Evolutionary conservation across 2,888 invertebrate genomes (phyloP).

Genomic region (Chrysopilus asiliformis): DNA sequence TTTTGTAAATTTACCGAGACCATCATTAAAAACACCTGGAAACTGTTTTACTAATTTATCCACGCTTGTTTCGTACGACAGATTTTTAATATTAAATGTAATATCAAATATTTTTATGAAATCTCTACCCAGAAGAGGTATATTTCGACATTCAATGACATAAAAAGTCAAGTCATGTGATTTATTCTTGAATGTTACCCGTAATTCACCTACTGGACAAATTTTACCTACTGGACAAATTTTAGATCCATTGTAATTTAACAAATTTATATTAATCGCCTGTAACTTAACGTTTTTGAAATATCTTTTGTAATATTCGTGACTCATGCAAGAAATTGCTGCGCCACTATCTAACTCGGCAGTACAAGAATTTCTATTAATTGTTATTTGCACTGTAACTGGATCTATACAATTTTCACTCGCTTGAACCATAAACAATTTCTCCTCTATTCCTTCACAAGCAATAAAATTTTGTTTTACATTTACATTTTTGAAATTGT

Average conservation of each 20-base stretch:
- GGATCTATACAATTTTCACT: not conserved
- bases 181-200: no score
- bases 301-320: not conserved
- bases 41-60: slow-evolving; percentile 1
- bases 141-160: not conserved
- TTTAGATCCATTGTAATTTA: no score
- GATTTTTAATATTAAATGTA: not conserved
- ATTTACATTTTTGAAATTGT: no score
- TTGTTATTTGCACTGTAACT: not conserved
- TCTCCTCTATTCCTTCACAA: no score
- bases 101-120: slow-evolving; percentile 2
- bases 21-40: slow-evolving; percentile 3
- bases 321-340: not conserved
- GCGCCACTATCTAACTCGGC: slow-evolving; percentile 1
- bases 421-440: not conserved
- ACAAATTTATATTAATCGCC: no score
- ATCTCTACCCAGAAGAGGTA: slow-evolving; percentile 1
- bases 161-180: not conserved
- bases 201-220: no score
- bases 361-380: not conserved
- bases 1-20: slow-evolving; percentile 5
- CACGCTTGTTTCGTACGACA: not conserved
- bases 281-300: no score
- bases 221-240: no score
- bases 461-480: no score